phyloP scores from a whole-genome alignment of 2,888 invertebrate genomes.

The Homarus gammarus region DNA sequence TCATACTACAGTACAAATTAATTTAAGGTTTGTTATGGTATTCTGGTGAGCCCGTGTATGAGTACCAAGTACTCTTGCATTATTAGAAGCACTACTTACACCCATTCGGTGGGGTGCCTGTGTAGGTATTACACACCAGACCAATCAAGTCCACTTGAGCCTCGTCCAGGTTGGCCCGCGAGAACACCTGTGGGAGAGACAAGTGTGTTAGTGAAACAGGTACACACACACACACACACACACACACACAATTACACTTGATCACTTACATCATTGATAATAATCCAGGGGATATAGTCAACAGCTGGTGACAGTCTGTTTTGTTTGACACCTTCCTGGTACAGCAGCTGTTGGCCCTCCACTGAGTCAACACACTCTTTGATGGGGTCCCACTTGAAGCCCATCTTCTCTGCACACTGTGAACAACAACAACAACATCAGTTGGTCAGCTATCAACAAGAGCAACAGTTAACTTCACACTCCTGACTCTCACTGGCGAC shows the following conservation, averaged over 20 bases:
- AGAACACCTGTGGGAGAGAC: background rate
- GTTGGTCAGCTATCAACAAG: no score
- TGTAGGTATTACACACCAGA: conserved; percentile 1
- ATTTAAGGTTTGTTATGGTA: no score
- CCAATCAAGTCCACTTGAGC: conserved; percentile 23
- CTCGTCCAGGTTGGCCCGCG: background rate
- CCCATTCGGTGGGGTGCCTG: background rate
- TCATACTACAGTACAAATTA: no score
- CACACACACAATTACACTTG: background rate
- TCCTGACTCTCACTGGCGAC: no score
- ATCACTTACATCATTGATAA: conserved; percentile 82
- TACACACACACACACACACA: background rate
- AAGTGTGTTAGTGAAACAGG: background rate
- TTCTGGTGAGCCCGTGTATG: no score
- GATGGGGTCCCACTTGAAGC: conserved; percentile 83
- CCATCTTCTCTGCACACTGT: conserved; percentile 76
- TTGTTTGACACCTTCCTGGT: conserved; percentile 87
- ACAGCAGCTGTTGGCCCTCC: conserved; percentile 85
- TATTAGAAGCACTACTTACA: background rate
- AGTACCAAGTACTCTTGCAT: no score
- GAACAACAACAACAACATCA: background rate
- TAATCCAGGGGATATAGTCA: conserved; percentile 89
- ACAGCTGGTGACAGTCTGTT: conserved; percentile 84
- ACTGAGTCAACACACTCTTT: conserved; percentile 84
- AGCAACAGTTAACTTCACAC: no score